Percentiles rank a stretch among this genome's conserved stretches.
Conservation (phyloP, 2,888 invertebrate genomes). For the Gymnosoma rotundatum region DNA sequence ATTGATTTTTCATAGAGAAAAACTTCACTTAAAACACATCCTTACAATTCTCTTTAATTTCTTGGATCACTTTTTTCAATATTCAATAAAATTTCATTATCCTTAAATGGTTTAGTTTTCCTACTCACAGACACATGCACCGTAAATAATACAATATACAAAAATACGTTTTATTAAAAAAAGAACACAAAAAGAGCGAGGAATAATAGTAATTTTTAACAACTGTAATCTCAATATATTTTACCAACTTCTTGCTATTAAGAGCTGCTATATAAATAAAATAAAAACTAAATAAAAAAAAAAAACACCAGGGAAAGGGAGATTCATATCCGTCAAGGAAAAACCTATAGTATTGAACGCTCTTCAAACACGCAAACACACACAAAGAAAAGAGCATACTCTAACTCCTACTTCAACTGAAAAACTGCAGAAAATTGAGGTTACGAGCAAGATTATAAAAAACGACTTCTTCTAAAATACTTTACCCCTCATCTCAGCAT, state of each 20-base stretch:
- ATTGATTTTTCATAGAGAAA: no score
- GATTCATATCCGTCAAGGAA: constrained; percentile 61
- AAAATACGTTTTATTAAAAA: constrained; percentile 1
- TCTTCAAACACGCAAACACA: constrained; percentile 5
- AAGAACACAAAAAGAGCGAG: not conserved
- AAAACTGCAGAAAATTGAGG: constrained; percentile 11
- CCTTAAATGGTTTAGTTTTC: constrained; percentile 42
- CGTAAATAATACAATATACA: constrained; percentile 20
- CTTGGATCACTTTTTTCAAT: constrained; percentile 65
- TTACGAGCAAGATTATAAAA: constrained; percentile 5
- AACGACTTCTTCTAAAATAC: not conserved
- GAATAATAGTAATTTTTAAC: constrained; percentile 61
- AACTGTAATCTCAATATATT: constrained; percentile 68
- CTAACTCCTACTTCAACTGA: not conserved
- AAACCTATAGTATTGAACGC: constrained; percentile 42
- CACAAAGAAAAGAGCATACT: not conserved
- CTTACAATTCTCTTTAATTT: constrained; percentile 47
- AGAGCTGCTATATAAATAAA: constrained; percentile 57
- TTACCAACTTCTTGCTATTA: constrained; percentile 67
- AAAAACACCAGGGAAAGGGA: constrained; percentile 53
- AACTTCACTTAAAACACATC: no score
- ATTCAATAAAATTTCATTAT: constrained; percentile 70
- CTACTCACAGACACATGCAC: not conserved
- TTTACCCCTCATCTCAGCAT: not conserved
- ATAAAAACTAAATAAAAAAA: constrained; percentile 3